phyloP scores from a whole-genome alignment of 2,113 vertebrate genomes.

The western clawed frog (Xenopus tropicalis) region DNA sequence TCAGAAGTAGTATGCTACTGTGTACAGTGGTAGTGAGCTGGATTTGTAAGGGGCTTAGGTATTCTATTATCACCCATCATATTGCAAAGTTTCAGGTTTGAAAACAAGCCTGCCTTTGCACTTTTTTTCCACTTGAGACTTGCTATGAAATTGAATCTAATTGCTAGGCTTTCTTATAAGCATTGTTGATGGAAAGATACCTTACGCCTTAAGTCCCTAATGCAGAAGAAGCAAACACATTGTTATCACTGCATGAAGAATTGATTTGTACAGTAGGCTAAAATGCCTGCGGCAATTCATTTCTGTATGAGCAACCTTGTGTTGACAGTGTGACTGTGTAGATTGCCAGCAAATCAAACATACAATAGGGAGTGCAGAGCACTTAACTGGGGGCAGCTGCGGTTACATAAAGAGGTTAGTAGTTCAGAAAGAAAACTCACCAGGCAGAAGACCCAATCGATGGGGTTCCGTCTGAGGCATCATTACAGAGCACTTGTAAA shows the following conservation, averaged over 20 bases:
- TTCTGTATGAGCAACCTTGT: neutral
- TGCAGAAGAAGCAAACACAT: no score
- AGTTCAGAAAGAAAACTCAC: constrained; percentile 12
- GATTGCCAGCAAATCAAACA: constrained; percentile 5
- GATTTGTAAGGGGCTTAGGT: no score
- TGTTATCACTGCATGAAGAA: neutral
- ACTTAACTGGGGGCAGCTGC: neutral
- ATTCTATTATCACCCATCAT: no score
- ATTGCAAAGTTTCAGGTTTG: no score
- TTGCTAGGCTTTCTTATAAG: no score
- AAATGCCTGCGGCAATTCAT: no score
- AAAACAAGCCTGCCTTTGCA: no score
- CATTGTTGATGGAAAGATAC: neutral
- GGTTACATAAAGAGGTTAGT: neutral
- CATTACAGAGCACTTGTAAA: neutral
- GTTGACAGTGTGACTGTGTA: neutral
- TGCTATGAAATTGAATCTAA: no score
- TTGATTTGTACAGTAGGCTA: neutral
- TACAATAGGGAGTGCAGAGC: neutral
- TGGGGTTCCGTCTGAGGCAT: neutral
- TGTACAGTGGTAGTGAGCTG: no score
- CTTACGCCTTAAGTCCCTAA: no score
- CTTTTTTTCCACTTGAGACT: no score
- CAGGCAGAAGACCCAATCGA: neutral
- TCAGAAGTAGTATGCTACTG: no score